Base-by-base conservation (phyloP, 35 echinoderm and acorn worm species). In the Apostichopus californicus region DNA sequence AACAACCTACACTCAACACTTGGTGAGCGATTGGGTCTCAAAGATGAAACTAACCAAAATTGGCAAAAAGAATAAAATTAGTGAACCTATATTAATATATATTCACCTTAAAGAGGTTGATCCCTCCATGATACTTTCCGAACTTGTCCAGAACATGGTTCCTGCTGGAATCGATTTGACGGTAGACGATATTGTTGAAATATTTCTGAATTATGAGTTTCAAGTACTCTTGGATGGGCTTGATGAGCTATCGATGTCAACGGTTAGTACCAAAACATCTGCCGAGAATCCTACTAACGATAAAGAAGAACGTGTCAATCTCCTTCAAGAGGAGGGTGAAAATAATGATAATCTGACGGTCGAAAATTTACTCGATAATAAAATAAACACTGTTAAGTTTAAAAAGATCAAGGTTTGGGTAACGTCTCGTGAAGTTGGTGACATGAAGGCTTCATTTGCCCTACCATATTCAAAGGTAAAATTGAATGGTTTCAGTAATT, bases 341-440 rank as follows among this genome's bases (percentile, higher is more conserved):
- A n/a, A n/a, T 60, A 3, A 60, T 12, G 6, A 7, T 60, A 60
- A 7, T 9, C 71, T 73, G 71, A 73, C 15, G 13, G 20, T 73
- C n/a, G 71, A 20, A 7, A 24, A 73, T 73, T 73, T 73, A 22
- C 71, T 73, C 13, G 1, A 21, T 73, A 73, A 73, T 22, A 6
- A 14, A 18, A 73, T 73, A 34, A 34, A 34, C 71, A 73, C 6
- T 12, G 3, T 18, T 22, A 73, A 12, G 6, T 73, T 18, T 22
- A n/a, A n/a, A 12, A 46, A 55, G 13, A 20, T 63, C 17, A 85
- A 59, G 22, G 86, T 89, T 0, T 89, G 86, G 86, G 86, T 89
- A 24, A 89, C 86, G 1, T 89, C 86, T 6, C 57, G 86, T 5
- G 86, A 89, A 57, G 68, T 89, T 24, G 86, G 73, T 89, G 21